Evolutionary conservation across 2,797 vertebrate species (phyloP).

Genomic region (Schizopygopsis malacanthus): DNA sequence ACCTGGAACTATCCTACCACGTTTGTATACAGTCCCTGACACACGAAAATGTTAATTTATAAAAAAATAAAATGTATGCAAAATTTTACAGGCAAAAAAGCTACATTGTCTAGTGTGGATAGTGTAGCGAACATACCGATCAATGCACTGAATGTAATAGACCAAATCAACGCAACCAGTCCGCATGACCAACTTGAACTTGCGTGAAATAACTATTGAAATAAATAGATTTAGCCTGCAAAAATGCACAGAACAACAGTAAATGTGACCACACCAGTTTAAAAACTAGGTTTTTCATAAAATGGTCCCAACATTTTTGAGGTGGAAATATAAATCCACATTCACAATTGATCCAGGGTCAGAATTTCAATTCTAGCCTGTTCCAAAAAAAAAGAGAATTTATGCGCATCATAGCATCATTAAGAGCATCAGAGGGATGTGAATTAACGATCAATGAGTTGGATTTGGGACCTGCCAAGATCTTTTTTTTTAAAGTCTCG

Average conservation of each 20-base stretch:
- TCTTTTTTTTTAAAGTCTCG: not conserved
- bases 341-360: not conserved
- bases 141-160: too few relatives aligned
- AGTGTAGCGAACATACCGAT: too few relatives aligned
- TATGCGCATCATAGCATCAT: not conserved
- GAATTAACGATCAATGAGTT: not conserved
- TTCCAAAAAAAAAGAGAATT: too few relatives aligned
- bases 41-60: not conserved
- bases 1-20: too few relatives aligned
- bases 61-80: not conserved
- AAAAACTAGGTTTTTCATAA: not conserved
- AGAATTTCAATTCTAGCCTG: not conserved
- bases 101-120: too few relatives aligned
- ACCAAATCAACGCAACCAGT: too few relatives aligned
- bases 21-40: too few relatives aligned
- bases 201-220: not conserved
- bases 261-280: not conserved
- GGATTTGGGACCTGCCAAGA: not conserved
- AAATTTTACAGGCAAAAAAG: too few relatives aligned
- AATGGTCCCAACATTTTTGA: not conserved
- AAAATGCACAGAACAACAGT: too few relatives aligned
- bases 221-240: not conserved
- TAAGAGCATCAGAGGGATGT: not conserved
- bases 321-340: not conserved
- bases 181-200: too few relatives aligned